Conservation (phyloP, 2,113 vertebrate species). For the Gnathonemus echidnorhynchus region DNA sequence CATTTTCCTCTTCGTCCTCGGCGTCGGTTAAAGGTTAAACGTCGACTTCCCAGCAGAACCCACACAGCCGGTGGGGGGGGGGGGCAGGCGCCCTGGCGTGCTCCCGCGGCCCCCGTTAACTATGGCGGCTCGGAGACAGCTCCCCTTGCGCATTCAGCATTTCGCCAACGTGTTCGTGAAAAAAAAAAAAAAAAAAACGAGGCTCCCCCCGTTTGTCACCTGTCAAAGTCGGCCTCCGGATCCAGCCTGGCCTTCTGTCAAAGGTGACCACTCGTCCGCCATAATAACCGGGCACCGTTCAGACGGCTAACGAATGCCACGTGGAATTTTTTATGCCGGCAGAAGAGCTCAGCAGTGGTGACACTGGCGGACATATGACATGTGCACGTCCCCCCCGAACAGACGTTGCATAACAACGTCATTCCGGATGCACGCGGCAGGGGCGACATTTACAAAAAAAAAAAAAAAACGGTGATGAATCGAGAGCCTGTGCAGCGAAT, state of each 20-base stretch:
- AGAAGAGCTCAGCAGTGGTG: background rate
- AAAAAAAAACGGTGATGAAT: background rate
- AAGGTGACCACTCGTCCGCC: background rate
- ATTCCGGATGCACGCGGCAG: background rate
- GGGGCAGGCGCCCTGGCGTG: background rate
- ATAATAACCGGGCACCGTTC: background rate
- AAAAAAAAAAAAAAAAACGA: background rate
- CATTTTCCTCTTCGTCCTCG: background rate
- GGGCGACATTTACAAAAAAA: background rate
- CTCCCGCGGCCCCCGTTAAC: background rate
- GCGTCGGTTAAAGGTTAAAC: constrained; percentile 10
- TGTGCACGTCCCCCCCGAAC: background rate
- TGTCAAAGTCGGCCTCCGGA: constrained; percentile 10
- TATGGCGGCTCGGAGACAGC: background rate
- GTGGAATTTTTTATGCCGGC: background rate
- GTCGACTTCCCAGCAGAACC: background rate
- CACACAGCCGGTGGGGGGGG: background rate
- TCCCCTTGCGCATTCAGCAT: background rate
- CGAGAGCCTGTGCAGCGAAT: background rate
- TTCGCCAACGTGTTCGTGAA: background rate
- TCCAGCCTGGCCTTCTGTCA: background rate
- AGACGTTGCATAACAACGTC: background rate
- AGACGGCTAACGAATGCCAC: background rate
- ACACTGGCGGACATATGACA: background rate
- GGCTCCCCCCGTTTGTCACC: constrained; percentile 8